Evolutionary conservation across 2,888 invertebrate genomes (phyloP).

Genomic region (Lepidochrysops patricia): DNA sequence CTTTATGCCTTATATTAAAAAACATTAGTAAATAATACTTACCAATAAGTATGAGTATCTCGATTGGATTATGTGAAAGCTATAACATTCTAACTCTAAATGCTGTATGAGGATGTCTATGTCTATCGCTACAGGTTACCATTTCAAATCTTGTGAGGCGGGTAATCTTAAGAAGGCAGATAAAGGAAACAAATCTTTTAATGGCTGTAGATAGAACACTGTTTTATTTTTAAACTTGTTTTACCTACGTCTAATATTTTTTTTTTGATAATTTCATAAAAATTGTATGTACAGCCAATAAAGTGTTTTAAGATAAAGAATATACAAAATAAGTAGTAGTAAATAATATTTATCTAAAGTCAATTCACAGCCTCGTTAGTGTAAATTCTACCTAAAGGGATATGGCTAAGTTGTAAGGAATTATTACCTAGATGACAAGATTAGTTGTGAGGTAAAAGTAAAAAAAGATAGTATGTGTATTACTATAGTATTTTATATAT

Average conservation of each 20-base stretch:
- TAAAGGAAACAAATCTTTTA: slow-evolving; percentile 18
- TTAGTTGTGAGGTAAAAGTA: too few relatives aligned
- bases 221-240: neutral
- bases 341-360: neutral
- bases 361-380: neutral
- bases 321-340: too few relatives aligned
- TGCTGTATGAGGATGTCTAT: slow-evolving; percentile 9
- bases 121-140: slow-evolving; percentile 24
- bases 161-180: slow-evolving; percentile 23
- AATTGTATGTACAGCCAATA: neutral
- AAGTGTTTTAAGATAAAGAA: neutral
- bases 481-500: too few relatives aligned
- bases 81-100: slow-evolving; percentile 12
- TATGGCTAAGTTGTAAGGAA: too few relatives aligned
- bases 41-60: slow-evolving; percentile 13
- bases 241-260: too few relatives aligned
- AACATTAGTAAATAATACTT: slow-evolving; percentile 13
- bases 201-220: neutral
- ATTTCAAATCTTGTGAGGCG: slow-evolving; percentile 22
- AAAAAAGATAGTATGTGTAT: too few relatives aligned
- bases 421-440: too few relatives aligned
- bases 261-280: neutral
- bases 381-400: neutral
- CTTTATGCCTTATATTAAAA: neutral
- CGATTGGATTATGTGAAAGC: slow-evolving; percentile 5